A percentile compares a stretch with the other conserved stretches of the same genome.
phyloP scores from a whole-genome alignment of 2,888 invertebrate genomes.

The Andrena bicolor region DNA sequence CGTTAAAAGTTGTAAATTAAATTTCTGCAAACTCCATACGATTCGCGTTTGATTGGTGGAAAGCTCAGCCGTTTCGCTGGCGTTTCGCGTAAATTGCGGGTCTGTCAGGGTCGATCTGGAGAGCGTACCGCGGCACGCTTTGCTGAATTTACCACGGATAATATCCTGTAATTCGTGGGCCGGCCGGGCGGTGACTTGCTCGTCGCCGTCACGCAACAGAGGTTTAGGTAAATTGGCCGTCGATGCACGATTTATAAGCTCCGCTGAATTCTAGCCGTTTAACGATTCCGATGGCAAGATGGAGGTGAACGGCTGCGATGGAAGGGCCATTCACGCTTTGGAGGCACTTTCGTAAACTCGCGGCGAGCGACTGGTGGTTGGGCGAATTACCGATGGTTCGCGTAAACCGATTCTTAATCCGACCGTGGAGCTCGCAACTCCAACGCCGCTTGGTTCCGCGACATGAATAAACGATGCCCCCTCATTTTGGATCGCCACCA shows the following conservation, averaged over 20 bases:
- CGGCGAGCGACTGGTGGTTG: no score
- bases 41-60: neutral
- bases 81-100: conserved; percentile 18
- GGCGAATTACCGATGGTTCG: no score
- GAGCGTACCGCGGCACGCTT: conserved; percentile 2
- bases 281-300: conserved; percentile 3
- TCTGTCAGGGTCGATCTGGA: neutral
- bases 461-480: no score
- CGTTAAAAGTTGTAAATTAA: conserved; percentile 2
- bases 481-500: no score
- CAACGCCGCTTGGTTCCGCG: no score
- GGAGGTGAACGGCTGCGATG: conserved; percentile 1
- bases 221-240: conserved; percentile 35
- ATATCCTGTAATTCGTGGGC: conserved; percentile 46
- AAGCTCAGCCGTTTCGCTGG: no score
- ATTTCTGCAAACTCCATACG: neutral
- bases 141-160: conserved; percentile 39
- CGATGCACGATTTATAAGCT: conserved; percentile 9
- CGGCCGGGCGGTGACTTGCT: conserved; percentile 15
- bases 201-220: conserved; percentile 34
- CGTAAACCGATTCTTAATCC: no score
- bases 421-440: no score
- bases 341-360: no score
- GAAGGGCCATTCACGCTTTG: neutral
- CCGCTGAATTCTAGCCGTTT: neutral